Evolutionary conservation across 2,797 vertebrate species (phyloP), one percentile per base, ranked within the genome.

Genomic region (Argentina silus): DNA sequence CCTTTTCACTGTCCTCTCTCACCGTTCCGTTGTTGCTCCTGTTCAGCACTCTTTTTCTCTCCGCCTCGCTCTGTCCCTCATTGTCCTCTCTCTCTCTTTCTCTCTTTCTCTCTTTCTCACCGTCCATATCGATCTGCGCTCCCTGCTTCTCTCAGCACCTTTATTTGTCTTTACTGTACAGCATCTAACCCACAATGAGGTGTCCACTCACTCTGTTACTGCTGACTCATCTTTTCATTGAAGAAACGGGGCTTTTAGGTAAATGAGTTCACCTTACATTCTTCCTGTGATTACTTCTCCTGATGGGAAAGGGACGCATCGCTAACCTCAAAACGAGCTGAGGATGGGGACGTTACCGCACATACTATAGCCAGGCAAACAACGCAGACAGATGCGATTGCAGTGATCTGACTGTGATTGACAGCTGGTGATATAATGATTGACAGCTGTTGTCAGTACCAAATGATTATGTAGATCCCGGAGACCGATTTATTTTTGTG

Each of bases 171-270:
- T 70, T 56, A 59, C 63, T 68, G 56, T 63, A 70, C 72, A 71
- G 27, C 75, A 83, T 43, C 61, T 60, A 17, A 70, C 64, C 55
- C 44, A 70, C 68, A 74, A 59, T 48, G 60, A 65, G 69, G 65
- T 67, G 78, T 65, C 48, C 48, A 59, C 50, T 48, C 69, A 45
- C 17, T 17, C 68, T 73, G 80, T 77, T 69, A 43, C 72, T 77
- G 87, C 84, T 87, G 83, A 91, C 77, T 90, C 88, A 88, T 88
- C 83, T 42, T 50, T 70, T 72, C 48, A 57, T 84, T 76, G 73
- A 15, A 70, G 17, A 55, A 15, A n/a, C 76, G 63, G 77, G 69
- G 78, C 75, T 81, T 56, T 60, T 70, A 53, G 65, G 55, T 67
- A 65, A 76, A 86, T 86, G 76, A 83, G 67, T 73, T 79, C 44